Evolutionary conservation across 2,797 vertebrate species (phyloP).

Genomic region (Sylvilagus floridanus): DNA sequence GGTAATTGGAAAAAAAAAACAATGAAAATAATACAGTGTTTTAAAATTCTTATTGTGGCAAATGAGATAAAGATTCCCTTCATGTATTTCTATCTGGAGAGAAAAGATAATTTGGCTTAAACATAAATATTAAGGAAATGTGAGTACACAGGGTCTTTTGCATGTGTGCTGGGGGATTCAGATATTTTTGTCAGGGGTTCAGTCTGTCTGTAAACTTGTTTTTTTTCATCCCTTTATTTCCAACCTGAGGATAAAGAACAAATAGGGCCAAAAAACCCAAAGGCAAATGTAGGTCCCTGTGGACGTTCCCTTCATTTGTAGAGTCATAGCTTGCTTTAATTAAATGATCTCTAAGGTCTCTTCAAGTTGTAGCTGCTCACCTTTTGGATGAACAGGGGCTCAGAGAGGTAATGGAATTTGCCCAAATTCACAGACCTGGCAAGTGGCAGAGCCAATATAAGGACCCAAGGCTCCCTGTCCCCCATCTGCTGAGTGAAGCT

Average conservation of each 20-base stretch:
- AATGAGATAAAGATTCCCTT: conserved; percentile 20
- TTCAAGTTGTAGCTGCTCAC: neutral
- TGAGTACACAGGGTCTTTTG: neutral
- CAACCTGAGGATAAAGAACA: neutral
- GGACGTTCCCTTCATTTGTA: neutral
- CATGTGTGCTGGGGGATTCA: neutral
- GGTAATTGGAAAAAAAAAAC: neutral
- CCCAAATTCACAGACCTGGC: neutral
- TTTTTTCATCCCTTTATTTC: neutral
- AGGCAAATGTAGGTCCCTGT: neutral
- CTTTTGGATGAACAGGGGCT: neutral
- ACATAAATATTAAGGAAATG: neutral
- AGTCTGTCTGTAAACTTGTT: neutral
- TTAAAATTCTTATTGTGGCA: conserved; percentile 36
- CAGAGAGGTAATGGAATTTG: neutral
- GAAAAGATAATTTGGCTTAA: neutral
- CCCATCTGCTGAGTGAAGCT: neutral
- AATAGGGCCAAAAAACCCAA: neutral
- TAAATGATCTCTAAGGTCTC: neutral
- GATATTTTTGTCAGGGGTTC: neutral
- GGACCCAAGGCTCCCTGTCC: neutral
- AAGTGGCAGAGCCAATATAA: neutral
- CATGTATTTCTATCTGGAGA: neutral
- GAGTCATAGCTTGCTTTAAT: neutral
- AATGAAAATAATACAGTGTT: conserved; percentile 65